Conservation (phyloP, 2,888 invertebrate genomes). For the Drosophila hamatofila region DNA sequence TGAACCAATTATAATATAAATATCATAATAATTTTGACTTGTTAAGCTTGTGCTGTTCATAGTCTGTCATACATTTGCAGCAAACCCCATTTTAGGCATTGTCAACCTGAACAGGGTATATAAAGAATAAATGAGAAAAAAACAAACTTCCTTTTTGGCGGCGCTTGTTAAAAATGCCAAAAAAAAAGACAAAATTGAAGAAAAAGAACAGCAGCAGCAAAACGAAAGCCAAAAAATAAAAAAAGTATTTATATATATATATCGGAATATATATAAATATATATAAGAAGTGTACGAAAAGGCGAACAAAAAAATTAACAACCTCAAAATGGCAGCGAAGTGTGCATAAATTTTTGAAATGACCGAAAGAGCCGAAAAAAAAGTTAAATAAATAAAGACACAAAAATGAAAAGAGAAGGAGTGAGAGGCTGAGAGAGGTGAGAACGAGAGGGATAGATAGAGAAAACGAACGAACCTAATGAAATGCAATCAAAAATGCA, state of each 20-base stretch:
- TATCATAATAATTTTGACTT: too few relatives aligned
- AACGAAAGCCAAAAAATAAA: constrained; percentile 33
- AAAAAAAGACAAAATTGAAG: constrained; percentile 62
- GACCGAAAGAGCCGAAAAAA: constrained; percentile 48
- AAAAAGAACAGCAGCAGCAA: constrained; percentile 50
- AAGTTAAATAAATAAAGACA: constrained; percentile 30
- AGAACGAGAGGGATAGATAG: constrained; percentile 7
- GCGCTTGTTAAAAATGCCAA: constrained; percentile 75
- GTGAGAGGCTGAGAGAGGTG: constrained; percentile 7
- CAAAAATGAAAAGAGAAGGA: constrained; percentile 19
- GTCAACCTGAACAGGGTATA: background rate
- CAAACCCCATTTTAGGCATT: background rate
- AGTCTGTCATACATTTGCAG: too few relatives aligned
- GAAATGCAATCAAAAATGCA: constrained; percentile 81
- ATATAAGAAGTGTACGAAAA: constrained; percentile 16
- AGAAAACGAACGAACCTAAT: constrained; percentile 54
- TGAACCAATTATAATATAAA: too few relatives aligned
- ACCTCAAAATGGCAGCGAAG: constrained; percentile 76
- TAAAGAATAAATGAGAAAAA: constrained; percentile 23
- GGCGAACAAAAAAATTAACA: constrained; percentile 64
- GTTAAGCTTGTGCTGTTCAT: too few relatives aligned
- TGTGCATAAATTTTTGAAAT: constrained; percentile 80
- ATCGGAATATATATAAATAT: constrained; percentile 8
- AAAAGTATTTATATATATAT: background rate
- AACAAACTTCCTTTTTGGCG: constrained; percentile 77